A percentile compares a stretch with the other conserved stretches of the same genome.
These are phyloP conservation scores for Spodoptera littoralis DNA, from an alignment of 2,888 invertebrate genomes.

Conservation along the genomic window DNA sequence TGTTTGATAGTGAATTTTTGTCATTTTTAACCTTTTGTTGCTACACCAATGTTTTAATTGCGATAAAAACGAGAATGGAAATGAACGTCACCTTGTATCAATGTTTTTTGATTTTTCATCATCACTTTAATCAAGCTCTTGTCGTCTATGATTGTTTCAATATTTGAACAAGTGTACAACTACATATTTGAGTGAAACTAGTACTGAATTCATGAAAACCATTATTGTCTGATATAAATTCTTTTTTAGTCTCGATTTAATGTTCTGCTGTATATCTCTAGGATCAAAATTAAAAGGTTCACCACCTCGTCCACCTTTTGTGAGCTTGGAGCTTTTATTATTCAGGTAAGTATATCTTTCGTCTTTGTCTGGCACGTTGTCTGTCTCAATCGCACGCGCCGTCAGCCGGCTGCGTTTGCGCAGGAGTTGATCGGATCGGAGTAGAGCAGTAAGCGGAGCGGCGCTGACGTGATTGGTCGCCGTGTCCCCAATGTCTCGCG, in stretches of 20 bases:
- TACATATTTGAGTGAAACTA: not conserved
- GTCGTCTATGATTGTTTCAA: slow-evolving; percentile 18
- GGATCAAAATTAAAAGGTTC: slow-evolving; percentile 68
- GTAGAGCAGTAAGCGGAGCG: slow-evolving; percentile 84
- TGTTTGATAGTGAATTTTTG: too few species aligned
- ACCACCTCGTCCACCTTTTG: slow-evolving; percentile 72
- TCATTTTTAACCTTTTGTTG: slow-evolving; percentile 17
- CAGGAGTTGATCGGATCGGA: slow-evolving; percentile 81
- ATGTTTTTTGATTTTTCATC: slow-evolving; percentile 34
- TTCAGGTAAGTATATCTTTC: slow-evolving; percentile 79
- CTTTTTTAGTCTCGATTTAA: slow-evolving; percentile 35
- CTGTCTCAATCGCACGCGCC: slow-evolving; percentile 73
- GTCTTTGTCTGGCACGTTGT: slow-evolving; percentile 64
- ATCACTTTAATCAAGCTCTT: slow-evolving; percentile 21
- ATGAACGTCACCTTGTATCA: slow-evolving; percentile 15
- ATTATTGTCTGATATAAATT: not conserved
- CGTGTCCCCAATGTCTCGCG: slow-evolving; percentile 66
- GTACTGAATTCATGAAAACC: too few species aligned
- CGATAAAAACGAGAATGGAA: not conserved
- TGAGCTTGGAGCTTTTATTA: slow-evolving; percentile 80
- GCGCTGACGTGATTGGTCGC: slow-evolving; percentile 83
- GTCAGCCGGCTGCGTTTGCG: slow-evolving; percentile 74
- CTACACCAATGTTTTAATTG: slow-evolving; percentile 14
- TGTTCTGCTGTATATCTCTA: slow-evolving; percentile 57
- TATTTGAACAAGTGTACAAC: slow-evolving; percentile 37